phyloP scores from a whole-genome alignment of 2,888 invertebrate genomes.

The Melieria crassipennis region DNA sequence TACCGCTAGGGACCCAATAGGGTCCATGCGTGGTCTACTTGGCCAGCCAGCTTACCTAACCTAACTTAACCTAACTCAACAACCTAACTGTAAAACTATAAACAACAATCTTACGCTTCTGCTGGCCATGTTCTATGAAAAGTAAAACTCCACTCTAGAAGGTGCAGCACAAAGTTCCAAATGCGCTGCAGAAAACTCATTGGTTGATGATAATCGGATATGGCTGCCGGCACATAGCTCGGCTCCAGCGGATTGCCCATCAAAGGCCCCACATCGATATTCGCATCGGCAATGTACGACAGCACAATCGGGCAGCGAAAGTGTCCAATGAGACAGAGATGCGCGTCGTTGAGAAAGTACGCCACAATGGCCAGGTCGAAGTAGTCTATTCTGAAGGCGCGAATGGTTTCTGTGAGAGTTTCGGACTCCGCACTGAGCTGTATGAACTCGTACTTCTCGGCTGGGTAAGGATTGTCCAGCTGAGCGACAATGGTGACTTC shows the following conservation, averaged over 20 bases:
- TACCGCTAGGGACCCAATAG: too few relatives aligned
- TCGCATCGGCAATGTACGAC: conserved; percentile 34
- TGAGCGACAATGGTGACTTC: conserved; percentile 31
- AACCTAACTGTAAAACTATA: too few relatives aligned
- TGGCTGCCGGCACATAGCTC: conserved; percentile 37
- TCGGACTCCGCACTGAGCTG: not conserved
- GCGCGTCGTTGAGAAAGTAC: conserved; percentile 44
- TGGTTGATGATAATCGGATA: conserved; percentile 3
- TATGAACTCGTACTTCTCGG: conserved; percentile 15
- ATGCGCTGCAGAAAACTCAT: not conserved
- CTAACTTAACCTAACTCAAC: too few relatives aligned
- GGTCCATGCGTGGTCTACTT: too few relatives aligned
- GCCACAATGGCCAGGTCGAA: conserved; percentile 40
- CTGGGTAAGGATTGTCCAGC: conserved; percentile 7
- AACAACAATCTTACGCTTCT: too few relatives aligned
- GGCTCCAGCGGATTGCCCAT: conserved; percentile 43
- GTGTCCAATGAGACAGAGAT: conserved; percentile 47
- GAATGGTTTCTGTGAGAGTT: not conserved
- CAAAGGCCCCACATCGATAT: conserved; percentile 26
- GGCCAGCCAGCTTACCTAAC: too few relatives aligned
- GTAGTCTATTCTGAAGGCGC: not conserved
- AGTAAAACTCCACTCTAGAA: too few relatives aligned
- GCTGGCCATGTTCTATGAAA: too few relatives aligned
- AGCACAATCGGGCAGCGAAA: conserved; percentile 48
- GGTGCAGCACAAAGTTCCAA: conserved; percentile 5